Evolutionary conservation across 1,140 invertebrate genomes (phyloP).

Genomic region (Ericerus pela): DNA sequence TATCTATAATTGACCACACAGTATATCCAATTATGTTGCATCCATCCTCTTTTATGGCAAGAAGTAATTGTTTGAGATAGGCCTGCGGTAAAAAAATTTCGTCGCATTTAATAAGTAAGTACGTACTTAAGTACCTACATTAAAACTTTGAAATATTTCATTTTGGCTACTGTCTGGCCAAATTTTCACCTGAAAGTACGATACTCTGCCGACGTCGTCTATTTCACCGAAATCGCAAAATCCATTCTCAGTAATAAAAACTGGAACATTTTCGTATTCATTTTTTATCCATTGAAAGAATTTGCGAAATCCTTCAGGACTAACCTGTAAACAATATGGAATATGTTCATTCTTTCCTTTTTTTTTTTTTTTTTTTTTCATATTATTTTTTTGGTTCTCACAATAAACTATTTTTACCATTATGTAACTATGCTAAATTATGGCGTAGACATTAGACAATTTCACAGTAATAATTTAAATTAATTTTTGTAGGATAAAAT

Average conservation of each 20-base stretch:
- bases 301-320: constrained; percentile 13
- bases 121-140: not conserved
- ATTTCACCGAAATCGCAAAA: constrained; percentile 7
- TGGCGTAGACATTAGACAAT: no score
- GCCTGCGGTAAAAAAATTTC: constrained; percentile 29
- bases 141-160: not conserved
- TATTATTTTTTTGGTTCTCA: not conserved
- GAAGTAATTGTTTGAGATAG: constrained; percentile 47
- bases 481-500: no score
- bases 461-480: no score
- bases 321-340: constrained; percentile 9
- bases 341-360: not conserved
- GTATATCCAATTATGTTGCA: constrained; percentile 51
- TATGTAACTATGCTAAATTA: no score
- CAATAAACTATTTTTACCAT: not conserved
- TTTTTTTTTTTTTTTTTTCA: not conserved
- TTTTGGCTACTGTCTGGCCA: no score
- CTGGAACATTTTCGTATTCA: constrained; percentile 11
- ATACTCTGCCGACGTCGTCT: not conserved
- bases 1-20: constrained; percentile 60
- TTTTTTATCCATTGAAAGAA: constrained; percentile 13
- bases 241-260: constrained; percentile 17
- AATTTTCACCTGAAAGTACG: not conserved
- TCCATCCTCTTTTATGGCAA: constrained; percentile 45
- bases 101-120: not conserved